Evolutionary conservation across 2,113 vertebrate genomes (phyloP), one percentile per base, ranked within the genome.

Genomic region (Clarias gariepinus): DNA sequence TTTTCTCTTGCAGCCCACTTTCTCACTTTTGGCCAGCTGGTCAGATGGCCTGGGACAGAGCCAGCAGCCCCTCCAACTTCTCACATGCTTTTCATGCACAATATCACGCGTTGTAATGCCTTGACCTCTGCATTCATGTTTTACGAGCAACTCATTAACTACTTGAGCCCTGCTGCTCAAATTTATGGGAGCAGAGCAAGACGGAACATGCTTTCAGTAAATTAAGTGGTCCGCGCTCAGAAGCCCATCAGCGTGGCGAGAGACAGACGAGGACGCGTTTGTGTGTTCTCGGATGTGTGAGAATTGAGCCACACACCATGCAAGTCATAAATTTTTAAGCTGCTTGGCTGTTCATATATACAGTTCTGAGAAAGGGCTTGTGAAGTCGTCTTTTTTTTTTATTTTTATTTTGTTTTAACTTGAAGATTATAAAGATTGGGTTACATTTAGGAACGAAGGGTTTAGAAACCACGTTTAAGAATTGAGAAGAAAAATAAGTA

Each of bases 71-170:
- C 82, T 89, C 88, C 81, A 74, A 87, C 74, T 78, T 84, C 91
- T 92, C 92, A 94, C 92, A 93, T 93, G 93, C 93, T 93, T 93
- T 92, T 93, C 91, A 93, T 95, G 94, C 92, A 89, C 91, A 90
- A 88, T 89, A 91, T 95, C 91, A 93, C 91, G 92, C 92, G 90
- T 93, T 90, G 89, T 74, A 83, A 88, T 92, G 90, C 88, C 90
- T 90, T 94, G 94, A 94, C 94, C 94, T 90, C 92, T 85, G 88
- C 92, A 90, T 92, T 93, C 91, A 91, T 91, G 91, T 87, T 95
- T 95, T 95, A 95, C 89, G 93, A 93, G 91, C 90, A 87, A 83
- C 87, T 92, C 92, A 93, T 94, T 94, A 95, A 94, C 94, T 93
- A 91, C 91, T 90, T 84, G 60, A 83, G 91, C 85, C 90, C 91